Evolutionary conservation across 1,140 invertebrate species (phyloP).

Genomic region (Drosophila obscura): DNA sequence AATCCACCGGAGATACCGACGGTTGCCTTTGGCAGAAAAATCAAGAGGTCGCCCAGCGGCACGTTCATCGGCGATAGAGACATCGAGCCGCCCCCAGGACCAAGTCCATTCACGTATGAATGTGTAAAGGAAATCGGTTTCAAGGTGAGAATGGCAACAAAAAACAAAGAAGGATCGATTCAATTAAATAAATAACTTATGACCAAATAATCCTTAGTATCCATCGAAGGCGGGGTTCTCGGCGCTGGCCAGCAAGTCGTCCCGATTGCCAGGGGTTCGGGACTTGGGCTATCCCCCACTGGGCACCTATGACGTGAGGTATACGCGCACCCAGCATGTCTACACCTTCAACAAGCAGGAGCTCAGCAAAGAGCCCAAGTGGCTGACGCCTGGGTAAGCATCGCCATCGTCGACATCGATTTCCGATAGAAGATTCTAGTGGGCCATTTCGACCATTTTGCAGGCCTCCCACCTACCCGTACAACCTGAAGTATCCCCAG

Average conservation of each 20-base stretch:
- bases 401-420: too few relatives aligned
- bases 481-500: slow-evolving; percentile 42
- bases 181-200: too few relatives aligned
- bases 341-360: slow-evolving; percentile 48
- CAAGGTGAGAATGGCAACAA: slow-evolving; percentile 27
- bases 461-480: slow-evolving; percentile 65
- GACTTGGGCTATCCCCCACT: slow-evolving; percentile 47
- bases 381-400: slow-evolving; percentile 68
- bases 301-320: slow-evolving; percentile 55
- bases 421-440: too few relatives aligned
- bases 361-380: slow-evolving; percentile 28
- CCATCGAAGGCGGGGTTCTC: slow-evolving; percentile 70
- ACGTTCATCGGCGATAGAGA: slow-evolving; percentile 38
- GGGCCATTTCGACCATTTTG: background rate
- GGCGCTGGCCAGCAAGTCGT: slow-evolving; percentile 63
- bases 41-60: slow-evolving; percentile 48
- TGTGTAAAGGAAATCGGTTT: slow-evolving; percentile 36
- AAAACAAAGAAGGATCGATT: too few relatives aligned
- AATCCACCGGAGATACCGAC: slow-evolving; percentile 63
- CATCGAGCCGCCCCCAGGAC: slow-evolving; percentile 21
- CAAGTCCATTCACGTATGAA: slow-evolving; percentile 60
- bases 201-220: slow-evolving; percentile 41
- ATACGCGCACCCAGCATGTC: slow-evolving; percentile 18
- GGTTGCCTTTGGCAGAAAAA: slow-evolving; percentile 63
- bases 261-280: slow-evolving; percentile 41